Base-by-base conservation (phyloP, 2,888 invertebrate genomes). In the Nymphalis urticae region DNA sequence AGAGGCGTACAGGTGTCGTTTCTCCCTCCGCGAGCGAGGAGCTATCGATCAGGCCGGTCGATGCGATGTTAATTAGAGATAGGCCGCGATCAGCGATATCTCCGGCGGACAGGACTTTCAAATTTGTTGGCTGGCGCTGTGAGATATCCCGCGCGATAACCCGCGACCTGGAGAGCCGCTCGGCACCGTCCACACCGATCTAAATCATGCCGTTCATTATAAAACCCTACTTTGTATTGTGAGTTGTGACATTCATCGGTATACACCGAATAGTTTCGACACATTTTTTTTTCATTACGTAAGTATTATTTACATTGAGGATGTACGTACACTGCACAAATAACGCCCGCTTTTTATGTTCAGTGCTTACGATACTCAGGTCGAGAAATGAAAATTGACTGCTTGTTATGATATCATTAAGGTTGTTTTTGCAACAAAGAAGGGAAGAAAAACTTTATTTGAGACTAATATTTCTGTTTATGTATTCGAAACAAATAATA, bases 101-200 rank as follows among this genome's bases (percentile, higher is more conserved):
- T 42, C 17, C 19, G 54, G 48, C 77, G 77, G 78, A 81, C 85
- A 81, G 83, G 82, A 82, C 80, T 82, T 82, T 84, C 79, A 75
- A 85, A 85, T 85, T 83, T 84, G 86, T 82, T 82, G 58, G 77
- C 82, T 81, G 83, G 81, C 81, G 75, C 77, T 77, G 75, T 73
- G 79, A 82, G 84, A 84, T 85, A 81, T 80, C 71, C 58, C 36
- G 56, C 70, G 71, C 79, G 85, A 85, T 85, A 85, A 80, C 69
- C 70, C 70, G 58, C 70, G 70, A 64, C 69, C 67, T 54, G 63
- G 58, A 64, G 67, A 64, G 67, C 63, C 63, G 71, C 71, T 24
- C 54, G n/a, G 19, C 58, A 24, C 64, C 53, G 19, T 16, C 21
- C 42, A 5, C 67, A 19, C 27, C 50, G 47, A n/a, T 6, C 21